These are phyloP conservation scores for Centruroides sculpturatus DNA, from an alignment of 1,140 invertebrate genomes.

Conservation along the genomic window DNA sequence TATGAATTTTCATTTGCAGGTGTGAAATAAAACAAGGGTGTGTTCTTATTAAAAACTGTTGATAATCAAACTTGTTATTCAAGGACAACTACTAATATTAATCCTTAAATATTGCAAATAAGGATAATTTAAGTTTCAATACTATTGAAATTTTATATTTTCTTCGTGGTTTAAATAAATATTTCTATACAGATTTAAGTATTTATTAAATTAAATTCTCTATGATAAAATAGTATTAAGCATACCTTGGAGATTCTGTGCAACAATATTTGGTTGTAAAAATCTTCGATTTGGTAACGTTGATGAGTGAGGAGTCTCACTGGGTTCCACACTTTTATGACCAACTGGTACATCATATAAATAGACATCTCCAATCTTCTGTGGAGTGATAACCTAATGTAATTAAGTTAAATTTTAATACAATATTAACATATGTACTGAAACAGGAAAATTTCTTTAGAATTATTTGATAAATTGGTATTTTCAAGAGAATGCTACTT, in stretches of 20 bases:
- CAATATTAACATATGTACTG: too few species aligned
- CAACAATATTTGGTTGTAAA: not conserved
- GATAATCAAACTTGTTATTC: not conserved
- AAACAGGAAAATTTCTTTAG: too few species aligned
- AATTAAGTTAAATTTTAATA: too few species aligned
- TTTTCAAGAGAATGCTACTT: too few species aligned
- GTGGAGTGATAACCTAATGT: conserved; percentile 53
- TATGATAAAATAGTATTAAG: not conserved
- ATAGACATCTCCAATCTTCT: conserved; percentile 56
- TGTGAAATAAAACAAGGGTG: not conserved
- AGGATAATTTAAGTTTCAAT: too few species aligned
- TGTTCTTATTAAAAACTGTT: not conserved
- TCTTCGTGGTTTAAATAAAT: too few species aligned
- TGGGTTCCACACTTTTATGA: conserved; percentile 24
- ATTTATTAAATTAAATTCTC: too few species aligned
- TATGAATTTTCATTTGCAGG: not conserved
- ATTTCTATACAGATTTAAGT: too few species aligned
- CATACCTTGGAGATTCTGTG: not conserved
- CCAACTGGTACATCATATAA: conserved; percentile 45
- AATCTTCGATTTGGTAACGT: conserved; percentile 1
- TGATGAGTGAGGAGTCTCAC: conserved; percentile 33
- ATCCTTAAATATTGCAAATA: too few species aligned
- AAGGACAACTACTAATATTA: not conserved
- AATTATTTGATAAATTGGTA: too few species aligned
- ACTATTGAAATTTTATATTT: too few species aligned